These are phyloP conservation scores for Phrixothrix hirtus DNA, from an alignment of 2,888 invertebrate genomes.

Conservation along the genomic window DNA sequence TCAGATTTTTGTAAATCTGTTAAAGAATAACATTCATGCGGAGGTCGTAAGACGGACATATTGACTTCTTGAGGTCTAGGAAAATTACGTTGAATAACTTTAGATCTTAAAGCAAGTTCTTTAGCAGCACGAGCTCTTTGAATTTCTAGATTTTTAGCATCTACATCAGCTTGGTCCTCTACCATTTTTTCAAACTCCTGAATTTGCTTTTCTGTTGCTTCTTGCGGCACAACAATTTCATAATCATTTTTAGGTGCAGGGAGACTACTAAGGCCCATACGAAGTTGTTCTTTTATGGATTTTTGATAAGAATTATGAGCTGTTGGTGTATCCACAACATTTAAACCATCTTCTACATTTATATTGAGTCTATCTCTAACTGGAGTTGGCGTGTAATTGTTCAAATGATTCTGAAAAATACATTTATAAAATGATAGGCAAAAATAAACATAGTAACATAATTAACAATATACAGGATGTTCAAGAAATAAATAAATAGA, in stretches of 20 bases:
- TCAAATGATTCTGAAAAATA: slow-evolving; percentile 6
- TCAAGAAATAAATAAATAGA: too few species aligned
- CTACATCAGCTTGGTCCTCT: slow-evolving; percentile 88
- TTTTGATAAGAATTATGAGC: slow-evolving; percentile 69
- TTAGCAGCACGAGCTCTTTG: slow-evolving; percentile 69
- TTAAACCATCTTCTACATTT: slow-evolving; percentile 82
- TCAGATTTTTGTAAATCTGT: slow-evolving; percentile 93
- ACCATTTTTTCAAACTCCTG: slow-evolving; percentile 49
- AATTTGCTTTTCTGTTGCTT: slow-evolving; percentile 62
- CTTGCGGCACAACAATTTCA: slow-evolving; percentile 95
- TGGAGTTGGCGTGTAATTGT: slow-evolving; percentile 68
- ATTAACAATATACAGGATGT: too few species aligned
- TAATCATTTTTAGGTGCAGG: slow-evolving; percentile 96
- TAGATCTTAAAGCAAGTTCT: slow-evolving; percentile 77
- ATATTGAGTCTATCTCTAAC: slow-evolving; percentile 93
- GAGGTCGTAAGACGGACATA: slow-evolving; percentile 76
- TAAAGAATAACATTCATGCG: slow-evolving; percentile 74
- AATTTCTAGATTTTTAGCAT: slow-evolving; percentile 71
- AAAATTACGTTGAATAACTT: slow-evolving; percentile 81
- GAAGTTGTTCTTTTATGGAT: slow-evolving; percentile 72
- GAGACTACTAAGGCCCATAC: slow-evolving; percentile 76
- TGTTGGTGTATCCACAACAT: slow-evolving; percentile 68
- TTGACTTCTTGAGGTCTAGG: slow-evolving; percentile 89
- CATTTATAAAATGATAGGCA: background rate
- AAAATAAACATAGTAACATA: background rate